phyloP scores from a whole-genome alignment of 2,113 vertebrate species.

The Ibidorhyncha struthersii region DNA sequence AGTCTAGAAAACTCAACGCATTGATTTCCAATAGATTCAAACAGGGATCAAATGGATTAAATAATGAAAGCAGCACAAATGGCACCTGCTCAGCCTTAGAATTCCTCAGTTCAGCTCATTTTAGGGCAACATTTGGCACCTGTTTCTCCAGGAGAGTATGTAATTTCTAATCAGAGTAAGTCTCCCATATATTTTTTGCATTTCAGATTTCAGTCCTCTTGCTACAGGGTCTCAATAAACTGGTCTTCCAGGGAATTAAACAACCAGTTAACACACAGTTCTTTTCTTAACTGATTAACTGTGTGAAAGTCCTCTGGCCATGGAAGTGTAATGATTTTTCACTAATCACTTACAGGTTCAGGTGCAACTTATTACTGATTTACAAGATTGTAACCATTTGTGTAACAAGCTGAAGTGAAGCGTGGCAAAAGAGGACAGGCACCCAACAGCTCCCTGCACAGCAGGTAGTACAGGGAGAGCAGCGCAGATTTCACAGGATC shows the following conservation, averaged over 20 bases:
- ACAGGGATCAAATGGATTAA: not conserved
- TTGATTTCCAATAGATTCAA: not conserved
- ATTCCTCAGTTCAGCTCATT: not conserved
- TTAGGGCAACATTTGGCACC: not conserved
- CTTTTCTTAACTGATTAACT: slow-evolving; percentile 52
- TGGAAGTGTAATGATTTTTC: slow-evolving; percentile 16
- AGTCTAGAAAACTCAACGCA: not conserved
- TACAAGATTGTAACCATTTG: slow-evolving; percentile 7
- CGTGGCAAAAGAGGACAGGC: not conserved
- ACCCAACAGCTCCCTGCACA: fast-evolving
- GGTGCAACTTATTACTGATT: slow-evolving; percentile 62
- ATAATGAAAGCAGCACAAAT: not conserved
- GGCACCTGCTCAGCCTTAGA: not conserved
- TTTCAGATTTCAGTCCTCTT: not conserved
- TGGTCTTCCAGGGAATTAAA: not conserved
- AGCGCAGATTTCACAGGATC: not conserved
- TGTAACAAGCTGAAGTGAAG: not conserved
- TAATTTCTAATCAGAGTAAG: not conserved
- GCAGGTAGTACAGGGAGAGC: not conserved
- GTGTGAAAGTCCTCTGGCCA: slow-evolving; percentile 53
- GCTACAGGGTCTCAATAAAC: not conserved
- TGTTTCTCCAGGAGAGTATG: not conserved
- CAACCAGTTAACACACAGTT: not conserved
- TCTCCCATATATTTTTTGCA: not conserved
- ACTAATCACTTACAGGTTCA: slow-evolving; percentile 41